Evolutionary conservation across 2,113 vertebrate genomes (phyloP).

Genomic region (Paraplagusia blochii): DNA sequence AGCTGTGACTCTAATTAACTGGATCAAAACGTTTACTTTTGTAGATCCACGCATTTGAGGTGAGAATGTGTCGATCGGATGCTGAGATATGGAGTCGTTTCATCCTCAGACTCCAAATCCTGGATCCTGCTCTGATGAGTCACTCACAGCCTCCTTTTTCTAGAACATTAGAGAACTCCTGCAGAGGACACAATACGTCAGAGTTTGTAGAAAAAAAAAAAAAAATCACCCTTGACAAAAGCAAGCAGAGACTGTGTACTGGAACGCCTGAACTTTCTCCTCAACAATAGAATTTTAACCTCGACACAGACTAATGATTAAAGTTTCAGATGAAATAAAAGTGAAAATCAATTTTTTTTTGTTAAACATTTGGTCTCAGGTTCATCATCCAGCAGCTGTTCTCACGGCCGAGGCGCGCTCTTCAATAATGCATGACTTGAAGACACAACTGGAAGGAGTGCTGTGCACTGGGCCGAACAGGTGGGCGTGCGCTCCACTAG

Average conservation of each 20-base stretch:
- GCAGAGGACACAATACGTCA: no score
- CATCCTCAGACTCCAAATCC: no score
- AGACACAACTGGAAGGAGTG: conserved; percentile 10
- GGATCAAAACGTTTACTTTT: no score
- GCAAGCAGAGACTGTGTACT: no score
- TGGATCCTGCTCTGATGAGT: no score
- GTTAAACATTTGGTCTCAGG: conserved; percentile 25
- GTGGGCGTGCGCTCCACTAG: conserved; percentile 13
- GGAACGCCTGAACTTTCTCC: background rate
- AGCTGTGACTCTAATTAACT: no score
- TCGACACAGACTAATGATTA: conserved; percentile 12
- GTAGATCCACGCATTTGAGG: no score
- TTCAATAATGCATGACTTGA: conserved; percentile 51
- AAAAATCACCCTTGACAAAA: no score
- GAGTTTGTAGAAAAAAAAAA: no score
- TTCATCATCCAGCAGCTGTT: conserved; percentile 27
- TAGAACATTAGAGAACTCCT: no score
- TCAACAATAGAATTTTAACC: background rate
- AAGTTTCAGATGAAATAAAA: conserved; percentile 35
- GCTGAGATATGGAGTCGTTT: no score
- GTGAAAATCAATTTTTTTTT: conserved; percentile 12
- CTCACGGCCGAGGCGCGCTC: conserved; percentile 11
- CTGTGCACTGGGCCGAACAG: conserved; percentile 10
- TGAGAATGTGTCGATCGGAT: conserved; percentile 1
- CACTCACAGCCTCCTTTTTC: no score